A percentile compares a stretch with the other conserved stretches of the same genome.
Evolutionary conservation across 1,140 invertebrate genomes (phyloP).

Genomic region (Antheraea pernyi): DNA sequence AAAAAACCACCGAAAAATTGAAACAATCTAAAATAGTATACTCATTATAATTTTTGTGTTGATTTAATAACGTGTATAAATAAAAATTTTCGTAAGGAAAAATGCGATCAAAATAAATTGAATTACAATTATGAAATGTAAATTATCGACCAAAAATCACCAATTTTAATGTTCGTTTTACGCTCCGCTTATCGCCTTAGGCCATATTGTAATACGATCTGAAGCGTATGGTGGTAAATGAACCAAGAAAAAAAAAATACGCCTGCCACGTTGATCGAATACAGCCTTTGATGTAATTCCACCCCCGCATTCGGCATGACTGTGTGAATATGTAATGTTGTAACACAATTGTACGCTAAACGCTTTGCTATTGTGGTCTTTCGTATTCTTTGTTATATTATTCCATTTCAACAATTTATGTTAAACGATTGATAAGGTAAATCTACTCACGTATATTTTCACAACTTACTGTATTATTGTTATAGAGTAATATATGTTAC

Average conservation of each 20-base stretch:
- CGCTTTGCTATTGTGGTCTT: slow-evolving; percentile 35
- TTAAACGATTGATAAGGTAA: neutral
- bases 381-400: neutral
- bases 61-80: too few species aligned
- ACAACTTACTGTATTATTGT: too few species aligned
- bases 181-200: slow-evolving; percentile 14
- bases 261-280: slow-evolving; percentile 61
- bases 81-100: too few species aligned
- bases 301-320: slow-evolving; percentile 53
- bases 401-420: neutral
- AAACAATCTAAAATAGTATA: too few species aligned
- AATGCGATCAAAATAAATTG: too few species aligned
- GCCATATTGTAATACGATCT: slow-evolving; percentile 25
- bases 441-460: too few species aligned
- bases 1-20: too few species aligned
- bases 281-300: slow-evolving; percentile 62
- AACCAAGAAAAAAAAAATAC: slow-evolving; percentile 66
- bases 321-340: slow-evolving; percentile 63
- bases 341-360: slow-evolving; percentile 52
- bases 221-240: slow-evolving; percentile 66
- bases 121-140: too few species aligned
- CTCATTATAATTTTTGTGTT: too few species aligned
- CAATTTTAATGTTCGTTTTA: slow-evolving; percentile 7
- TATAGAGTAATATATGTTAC: too few species aligned
- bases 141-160: too few species aligned